These are phyloP conservation scores for Ochropleura leucogaster DNA, from an alignment of 2,888 invertebrate species.

Conservation along the genomic window DNA sequence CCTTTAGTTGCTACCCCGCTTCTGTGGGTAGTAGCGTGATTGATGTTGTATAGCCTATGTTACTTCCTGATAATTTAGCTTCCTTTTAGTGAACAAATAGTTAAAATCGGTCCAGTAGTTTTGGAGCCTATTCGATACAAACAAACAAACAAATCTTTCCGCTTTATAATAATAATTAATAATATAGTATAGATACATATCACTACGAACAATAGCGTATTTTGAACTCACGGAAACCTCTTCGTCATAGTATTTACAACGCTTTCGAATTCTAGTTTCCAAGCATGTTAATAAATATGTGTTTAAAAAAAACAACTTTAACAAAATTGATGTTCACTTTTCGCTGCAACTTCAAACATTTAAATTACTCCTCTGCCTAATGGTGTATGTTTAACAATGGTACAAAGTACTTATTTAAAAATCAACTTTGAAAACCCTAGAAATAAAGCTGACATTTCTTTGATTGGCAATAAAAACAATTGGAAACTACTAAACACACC, in stretches of 20 bases:
- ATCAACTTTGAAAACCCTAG: neutral
- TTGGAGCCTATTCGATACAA: too few relatives aligned
- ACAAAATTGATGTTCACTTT: neutral
- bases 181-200: neutral
- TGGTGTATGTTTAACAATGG: neutral
- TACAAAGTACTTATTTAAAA: neutral
- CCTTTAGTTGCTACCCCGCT: too few relatives aligned
- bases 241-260: neutral
- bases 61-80: too few relatives aligned
- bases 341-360: neutral
- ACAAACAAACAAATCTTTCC: too few relatives aligned
- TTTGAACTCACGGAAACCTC: neutral
- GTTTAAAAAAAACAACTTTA: neutral
- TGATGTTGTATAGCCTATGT: too few relatives aligned
- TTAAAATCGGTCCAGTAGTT: too few relatives aligned
- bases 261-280: neutral
- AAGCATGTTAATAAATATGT: neutral
- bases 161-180: too few relatives aligned
- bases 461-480: neutral
- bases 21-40: too few relatives aligned
- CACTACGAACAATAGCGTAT: neutral
- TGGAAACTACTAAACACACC: neutral
- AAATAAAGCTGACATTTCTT: neutral
- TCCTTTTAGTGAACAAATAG: too few relatives aligned
- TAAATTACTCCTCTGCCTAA: neutral